Evolutionary conservation across 2,888 invertebrate species (phyloP), one percentile per base, ranked within the genome.

Genomic region (Aspidiotus destructor): DNA sequence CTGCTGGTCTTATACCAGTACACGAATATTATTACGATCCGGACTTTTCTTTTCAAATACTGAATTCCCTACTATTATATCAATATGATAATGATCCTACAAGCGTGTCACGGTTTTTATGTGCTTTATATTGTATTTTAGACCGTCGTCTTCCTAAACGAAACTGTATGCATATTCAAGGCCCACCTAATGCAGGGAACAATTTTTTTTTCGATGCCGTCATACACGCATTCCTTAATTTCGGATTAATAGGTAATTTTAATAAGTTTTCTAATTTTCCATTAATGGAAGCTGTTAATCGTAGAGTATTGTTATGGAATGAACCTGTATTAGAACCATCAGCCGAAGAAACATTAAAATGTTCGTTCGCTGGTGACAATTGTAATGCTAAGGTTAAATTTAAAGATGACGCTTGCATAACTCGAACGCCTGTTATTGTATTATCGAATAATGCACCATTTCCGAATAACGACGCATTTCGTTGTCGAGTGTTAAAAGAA

Each of bases 81-180:
- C 48, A 48, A 48, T 48, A 48, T 48, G 48, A 48, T 48, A 48
- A 48, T 48, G 13, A 48, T 48, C 48, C 48, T 48, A 48, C 9
- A 48, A 48, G 48, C 9, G 13, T 10, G 9, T 48, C 48, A 48
- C 9, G 9, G 13, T 48, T 48, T 48, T 10, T 48, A 9, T 48
- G 13, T 48, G 9, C 48, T 48, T 48, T 48, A 48, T n/a, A n/a
- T n/a, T n/a, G n/a, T n/a, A n/a, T n/a, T n/a, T n/a, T n/a, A n/a
- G n/a, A n/a, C n/a, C n/a, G n/a, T n/a, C n/a, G n/a, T n/a, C n/a
- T n/a, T n/a, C n/a, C n/a, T n/a, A n/a, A n/a, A n/a, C n/a, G n/a
- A n/a, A n/a, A n/a, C n/a, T n/a, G n/a, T n/a, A n/a, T n/a, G n/a
- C n/a, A n/a, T n/a, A n/a, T n/a, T n/a, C n/a, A n/a, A n/a, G n/a